A percentile compares a stretch with the other conserved stretches of the same genome.
These are phyloP conservation scores for Drosophila diplacantha DNA, from an alignment of 2,888 invertebrate species.

Conservation along the genomic window DNA sequence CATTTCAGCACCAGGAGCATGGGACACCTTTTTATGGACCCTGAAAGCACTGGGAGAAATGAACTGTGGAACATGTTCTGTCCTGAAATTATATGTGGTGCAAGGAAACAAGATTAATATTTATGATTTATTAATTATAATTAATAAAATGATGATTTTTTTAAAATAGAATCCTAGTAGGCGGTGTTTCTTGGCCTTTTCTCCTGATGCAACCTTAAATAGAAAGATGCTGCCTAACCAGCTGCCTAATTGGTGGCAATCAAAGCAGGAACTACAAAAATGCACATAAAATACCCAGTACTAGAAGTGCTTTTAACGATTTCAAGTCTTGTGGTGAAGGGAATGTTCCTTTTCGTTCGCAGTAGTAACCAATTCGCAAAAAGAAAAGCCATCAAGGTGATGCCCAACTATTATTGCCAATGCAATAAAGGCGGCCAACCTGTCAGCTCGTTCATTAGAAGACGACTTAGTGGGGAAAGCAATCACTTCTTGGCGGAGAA, in stretches of 20 bases:
- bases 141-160: neutral
- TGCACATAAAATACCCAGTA: neutral
- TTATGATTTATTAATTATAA: neutral
- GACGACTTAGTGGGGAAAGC: neutral
- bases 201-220: neutral
- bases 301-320: neutral
- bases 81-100: neutral
- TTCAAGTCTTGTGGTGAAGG: neutral
- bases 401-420: slow-evolving; percentile 2
- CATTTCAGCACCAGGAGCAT: neutral
- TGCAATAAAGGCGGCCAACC: slow-evolving; percentile 3
- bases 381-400: neutral
- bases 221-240: neutral
- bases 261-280: neutral
- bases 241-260: neutral
- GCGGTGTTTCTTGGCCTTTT: neutral
- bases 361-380: neutral
- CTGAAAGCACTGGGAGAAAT: neutral
- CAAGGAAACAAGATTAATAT: no score
- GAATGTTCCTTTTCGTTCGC: neutral
- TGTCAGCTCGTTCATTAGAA: slow-evolving; percentile 8
- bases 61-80: neutral
- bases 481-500: neutral
- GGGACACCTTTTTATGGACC: neutral
- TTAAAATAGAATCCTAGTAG: no score